Base-by-base conservation (phyloP, 2,113 vertebrate genomes). In the Elephantulus edwardii region DNA sequence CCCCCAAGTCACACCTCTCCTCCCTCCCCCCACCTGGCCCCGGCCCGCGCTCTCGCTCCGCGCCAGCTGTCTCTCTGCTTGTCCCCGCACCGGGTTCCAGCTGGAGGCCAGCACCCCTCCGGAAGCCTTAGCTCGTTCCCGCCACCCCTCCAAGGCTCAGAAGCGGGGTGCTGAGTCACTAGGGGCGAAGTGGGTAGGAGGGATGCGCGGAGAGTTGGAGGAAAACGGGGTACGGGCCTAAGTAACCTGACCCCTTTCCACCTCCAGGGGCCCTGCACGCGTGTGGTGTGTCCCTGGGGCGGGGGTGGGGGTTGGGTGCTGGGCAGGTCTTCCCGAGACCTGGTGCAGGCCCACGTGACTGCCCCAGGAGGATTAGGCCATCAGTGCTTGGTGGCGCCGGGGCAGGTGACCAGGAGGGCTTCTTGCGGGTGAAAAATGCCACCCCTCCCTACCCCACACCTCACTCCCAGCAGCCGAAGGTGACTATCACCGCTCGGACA, bases 81-180 rank as follows among this genome's bases (percentile, higher is more conserved):
- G 86, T 93, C 92, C 38, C 68, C 28, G 44, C 68, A 80, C 35
- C 54, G 33, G 35, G 66, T 66, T 86, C 76, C 1, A 6, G 84
- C 66, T 66, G 74, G 89, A 89, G 91, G 89, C 46, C 30, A 11
- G 48, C 86, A 79, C 28, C 60, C 77, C 76, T 68, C 79, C 56
- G 19, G 20, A 90, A 46, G 42, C 81, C 20, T 81, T 92, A 93
- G 71, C 82, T 86, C 89, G 83, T 94, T 96, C 82, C 83, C 64
- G 44, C 82, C 87, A 84, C 54, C 86, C 68, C 50, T 87, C 48
- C n/a, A 38, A 5, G 60, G 54, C 71, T 94, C 94, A 52, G 82
- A 94, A 94, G 40, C 64, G 76, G 95, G 93, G 95, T 95, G 96
- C 96, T 96, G 95, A 96, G 95, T 96, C 96, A 96, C 87, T 0